These are phyloP conservation scores for Columbina picui DNA, from an alignment of 2,113 vertebrate genomes.

Conservation along the genomic window DNA sequence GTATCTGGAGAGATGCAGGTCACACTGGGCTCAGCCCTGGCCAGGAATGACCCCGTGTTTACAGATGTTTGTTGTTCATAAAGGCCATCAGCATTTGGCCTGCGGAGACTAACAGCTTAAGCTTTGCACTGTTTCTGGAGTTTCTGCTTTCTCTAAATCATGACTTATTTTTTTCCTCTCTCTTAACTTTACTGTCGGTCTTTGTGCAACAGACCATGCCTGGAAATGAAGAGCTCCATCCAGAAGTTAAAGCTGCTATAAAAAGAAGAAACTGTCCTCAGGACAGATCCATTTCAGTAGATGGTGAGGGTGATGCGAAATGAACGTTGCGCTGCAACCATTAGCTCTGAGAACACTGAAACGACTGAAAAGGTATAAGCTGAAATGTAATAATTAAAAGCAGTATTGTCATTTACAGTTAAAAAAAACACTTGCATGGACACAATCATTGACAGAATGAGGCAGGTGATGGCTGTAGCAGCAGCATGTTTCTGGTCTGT, in stretches of 20 bases:
- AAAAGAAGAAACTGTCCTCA: constrained; percentile 13
- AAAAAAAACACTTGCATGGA: neutral
- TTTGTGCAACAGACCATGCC: neutral
- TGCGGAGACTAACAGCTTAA: neutral
- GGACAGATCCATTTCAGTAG: constrained; percentile 29
- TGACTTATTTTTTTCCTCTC: neutral
- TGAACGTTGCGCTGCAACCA: constrained; percentile 13
- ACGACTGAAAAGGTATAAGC: neutral
- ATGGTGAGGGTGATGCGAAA: constrained; percentile 13
- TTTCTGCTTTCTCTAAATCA: neutral
- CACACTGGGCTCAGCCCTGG: neutral
- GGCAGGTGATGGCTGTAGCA: neutral
- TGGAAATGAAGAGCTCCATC: constrained; percentile 18
- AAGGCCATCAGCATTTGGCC: neutral
- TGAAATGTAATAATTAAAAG: neutral
- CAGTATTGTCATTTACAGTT: constrained; percentile 5
- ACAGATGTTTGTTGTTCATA: neutral
- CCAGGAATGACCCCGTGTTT: neutral
- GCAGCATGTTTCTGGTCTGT: neutral
- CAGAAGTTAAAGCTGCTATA: neutral
- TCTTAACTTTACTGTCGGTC: neutral
- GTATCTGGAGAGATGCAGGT: neutral
- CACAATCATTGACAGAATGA: constrained; percentile 25
- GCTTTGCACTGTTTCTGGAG: neutral
- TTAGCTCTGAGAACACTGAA: neutral